Evolutionary conservation across 2,797 vertebrate genomes (phyloP), one percentile per base, ranked within the genome.

Genomic region (Chelmon rostratus): DNA sequence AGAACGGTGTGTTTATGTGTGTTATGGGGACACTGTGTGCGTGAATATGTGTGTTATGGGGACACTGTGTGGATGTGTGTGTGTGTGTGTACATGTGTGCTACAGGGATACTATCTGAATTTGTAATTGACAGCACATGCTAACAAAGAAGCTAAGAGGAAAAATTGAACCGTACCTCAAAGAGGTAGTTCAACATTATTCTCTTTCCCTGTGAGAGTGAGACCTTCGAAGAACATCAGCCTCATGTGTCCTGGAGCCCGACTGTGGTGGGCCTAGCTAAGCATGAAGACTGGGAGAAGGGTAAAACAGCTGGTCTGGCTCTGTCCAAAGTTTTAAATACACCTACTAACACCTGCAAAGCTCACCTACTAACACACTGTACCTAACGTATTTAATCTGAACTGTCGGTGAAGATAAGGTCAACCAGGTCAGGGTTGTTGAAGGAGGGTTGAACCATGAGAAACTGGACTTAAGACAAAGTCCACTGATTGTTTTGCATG

Each of bases 131-230:
- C 4, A 31, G 37, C 37, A 33, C 8, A 25, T 15, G 57, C 68
- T 77, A 68, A 65, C 54, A 54, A 16, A 19, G 19, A 71, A 76
- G 31, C 61, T 28, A 9, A 13, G 5, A 42, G 21, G n/a, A n/a
- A n/a, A n/a, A n/a, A n/a, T n/a, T 49, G 33, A 40, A 40, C 8
- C 13, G 38, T 8, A 6, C 53, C 23, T 47, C 52, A 57, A 37
- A 59, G 9, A 52, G 58, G 19, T 1, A 47, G 59, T 61, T 56
- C 25, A 70, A 59, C 58, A 47, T 38, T 15, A 2, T 40, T 40
- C 15, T 35, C 2, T 31, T 15, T 28, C 4, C 15, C 33, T 61
- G 3, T n/a, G 8, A 42, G 2, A 53, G 35, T 37, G 25, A 66
- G 21, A 65, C 3, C 31, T 63, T 53, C 12, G 38, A 23, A 25